Evolutionary conservation across 1,140 invertebrate genomes (phyloP).

Genomic region (Dufourea novaeangliae): DNA sequence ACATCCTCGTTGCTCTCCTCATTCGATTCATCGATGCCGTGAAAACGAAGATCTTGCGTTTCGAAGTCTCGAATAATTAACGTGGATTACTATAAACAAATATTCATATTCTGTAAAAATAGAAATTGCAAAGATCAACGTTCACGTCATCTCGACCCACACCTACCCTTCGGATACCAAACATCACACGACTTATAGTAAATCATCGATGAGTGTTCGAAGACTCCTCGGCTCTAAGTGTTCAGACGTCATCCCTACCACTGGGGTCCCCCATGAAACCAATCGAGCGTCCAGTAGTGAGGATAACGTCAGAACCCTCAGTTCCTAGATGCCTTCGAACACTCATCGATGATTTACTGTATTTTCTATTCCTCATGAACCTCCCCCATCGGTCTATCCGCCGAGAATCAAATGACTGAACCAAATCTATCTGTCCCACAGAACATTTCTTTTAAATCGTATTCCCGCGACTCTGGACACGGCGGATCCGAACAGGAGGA

Average conservation of each 20-base stretch:
- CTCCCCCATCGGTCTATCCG: too few relatives aligned
- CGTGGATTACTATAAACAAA: too few relatives aligned
- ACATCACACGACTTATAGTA: not conserved
- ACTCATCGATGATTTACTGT: too few relatives aligned
- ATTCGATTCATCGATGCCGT: not conserved
- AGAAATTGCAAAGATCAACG: not conserved
- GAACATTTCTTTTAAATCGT: conserved; percentile 89
- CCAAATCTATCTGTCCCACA: conserved; percentile 77
- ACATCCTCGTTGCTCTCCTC: not conserved
- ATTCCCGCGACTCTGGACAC: conserved; percentile 85
- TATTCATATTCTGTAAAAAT: too few relatives aligned
- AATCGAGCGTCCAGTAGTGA: too few relatives aligned
- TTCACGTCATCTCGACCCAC: not conserved
- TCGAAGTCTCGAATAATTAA: not conserved
- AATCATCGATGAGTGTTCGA: too few relatives aligned
- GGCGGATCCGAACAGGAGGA: conserved; percentile 86
- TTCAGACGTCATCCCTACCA: too few relatives aligned
- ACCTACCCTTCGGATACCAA: not conserved
- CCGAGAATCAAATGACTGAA: not conserved
- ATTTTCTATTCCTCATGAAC: conserved; percentile 4
- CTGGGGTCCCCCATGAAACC: too few relatives aligned
- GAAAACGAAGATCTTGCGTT: conserved; percentile 13
- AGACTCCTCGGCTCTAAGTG: too few relatives aligned
- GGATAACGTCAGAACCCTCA: too few relatives aligned
- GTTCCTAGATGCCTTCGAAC: too few relatives aligned